A percentile compares a stretch with the other conserved stretches of the same genome.
These are phyloP conservation scores for Acanthochromis polyacanthus DNA, from an alignment of 2,113 vertebrate genomes.

Conservation along the genomic window DNA sequence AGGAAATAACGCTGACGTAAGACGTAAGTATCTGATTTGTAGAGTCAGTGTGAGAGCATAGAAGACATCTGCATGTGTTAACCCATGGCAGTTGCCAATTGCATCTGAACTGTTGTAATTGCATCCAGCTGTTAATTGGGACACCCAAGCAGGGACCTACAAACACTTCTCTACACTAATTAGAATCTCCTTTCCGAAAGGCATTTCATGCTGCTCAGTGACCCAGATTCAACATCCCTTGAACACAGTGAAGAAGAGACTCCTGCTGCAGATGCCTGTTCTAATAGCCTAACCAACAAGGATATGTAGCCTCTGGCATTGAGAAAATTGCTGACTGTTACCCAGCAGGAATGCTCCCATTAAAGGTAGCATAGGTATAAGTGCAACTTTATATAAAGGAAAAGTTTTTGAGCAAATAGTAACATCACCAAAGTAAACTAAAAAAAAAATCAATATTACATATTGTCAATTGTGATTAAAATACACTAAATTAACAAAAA, in stretches of 20 bases:
- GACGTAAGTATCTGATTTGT: constrained; percentile 2
- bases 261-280: constrained; percentile 35
- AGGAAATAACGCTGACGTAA: neutral
- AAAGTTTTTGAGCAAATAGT: no score
- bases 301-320: constrained; percentile 9
- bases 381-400: no score
- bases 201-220: constrained; percentile 74
- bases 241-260: constrained; percentile 39
- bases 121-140: constrained; percentile 63
- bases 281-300: constrained; percentile 30
- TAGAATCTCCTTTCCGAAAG: constrained; percentile 59
- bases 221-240: constrained; percentile 75
- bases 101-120: constrained; percentile 47
- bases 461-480: no score
- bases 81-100: constrained; percentile 39
- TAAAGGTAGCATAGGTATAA: neutral
- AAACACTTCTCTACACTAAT: constrained; percentile 70
- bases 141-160: constrained; percentile 55
- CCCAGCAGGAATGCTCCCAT: constrained; percentile 29
- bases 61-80: constrained; percentile 36
- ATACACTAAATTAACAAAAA: no score
- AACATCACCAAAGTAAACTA: no score
- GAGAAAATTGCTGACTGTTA: constrained; percentile 11
- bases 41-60: neutral
- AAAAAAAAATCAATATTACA: no score